phyloP scores from a whole-genome alignment of 2,113 vertebrate species.

The Pantherophis guttatus region DNA sequence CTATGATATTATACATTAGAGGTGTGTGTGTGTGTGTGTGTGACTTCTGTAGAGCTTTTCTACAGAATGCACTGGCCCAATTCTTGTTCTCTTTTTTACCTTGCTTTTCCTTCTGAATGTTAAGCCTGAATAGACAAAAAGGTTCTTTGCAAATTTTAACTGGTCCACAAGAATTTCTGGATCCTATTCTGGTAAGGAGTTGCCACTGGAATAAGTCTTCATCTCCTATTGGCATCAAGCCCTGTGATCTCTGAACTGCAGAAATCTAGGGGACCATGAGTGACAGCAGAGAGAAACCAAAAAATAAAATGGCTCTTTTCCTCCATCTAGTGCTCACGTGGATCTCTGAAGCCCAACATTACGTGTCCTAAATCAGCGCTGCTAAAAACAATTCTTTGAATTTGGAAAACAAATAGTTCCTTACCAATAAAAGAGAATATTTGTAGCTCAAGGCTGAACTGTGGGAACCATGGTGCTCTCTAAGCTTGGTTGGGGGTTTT shows the following conservation, averaged over 20 bases:
- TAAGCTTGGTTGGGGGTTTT: background rate
- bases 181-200: background rate
- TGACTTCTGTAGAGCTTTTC: background rate
- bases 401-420: background rate
- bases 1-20: background rate
- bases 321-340: background rate
- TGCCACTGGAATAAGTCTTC: background rate
- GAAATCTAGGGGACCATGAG: background rate
- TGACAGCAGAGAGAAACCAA: background rate
- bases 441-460: background rate
- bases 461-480: background rate
- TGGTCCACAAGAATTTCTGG: background rate
- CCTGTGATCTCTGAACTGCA: background rate
- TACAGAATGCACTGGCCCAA: background rate
- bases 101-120: background rate
- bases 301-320: background rate
- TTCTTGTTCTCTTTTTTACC: background rate
- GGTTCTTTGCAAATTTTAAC: background rate
- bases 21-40: accelerated
- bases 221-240: background rate
- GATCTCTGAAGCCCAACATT: background rate
- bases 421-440: background rate
- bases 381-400: background rate
- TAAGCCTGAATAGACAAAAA: background rate
- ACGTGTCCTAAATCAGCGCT: background rate